phyloP scores from a whole-genome alignment of 2,888 invertebrate genomes.

The Oscheius sp. region DNA sequence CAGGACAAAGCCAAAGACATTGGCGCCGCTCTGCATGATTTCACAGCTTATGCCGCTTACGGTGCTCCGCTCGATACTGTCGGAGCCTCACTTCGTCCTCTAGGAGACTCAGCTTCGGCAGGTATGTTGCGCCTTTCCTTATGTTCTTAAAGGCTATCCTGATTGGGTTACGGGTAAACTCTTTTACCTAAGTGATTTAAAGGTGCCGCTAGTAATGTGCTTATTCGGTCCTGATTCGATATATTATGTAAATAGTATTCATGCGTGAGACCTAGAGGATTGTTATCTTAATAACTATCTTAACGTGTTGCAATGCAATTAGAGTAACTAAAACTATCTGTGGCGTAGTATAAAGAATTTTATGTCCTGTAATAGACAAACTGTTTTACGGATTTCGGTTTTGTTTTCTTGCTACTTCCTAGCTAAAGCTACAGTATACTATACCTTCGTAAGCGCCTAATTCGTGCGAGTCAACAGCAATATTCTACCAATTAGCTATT shows the following conservation, averaged over 20 bases:
- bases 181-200: constrained; percentile 31
- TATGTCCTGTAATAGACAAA: neutral
- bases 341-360: neutral
- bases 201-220: constrained; percentile 33
- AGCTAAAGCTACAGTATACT: constrained; percentile 1
- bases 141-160: neutral
- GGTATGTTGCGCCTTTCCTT: constrained; percentile 20
- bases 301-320: neutral
- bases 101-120: constrained; percentile 47
- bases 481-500: constrained; percentile 23
- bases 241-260: constrained; percentile 35
- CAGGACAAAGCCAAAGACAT: constrained; percentile 53
- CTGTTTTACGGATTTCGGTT: too few species aligned
- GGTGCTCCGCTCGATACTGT: constrained; percentile 54
- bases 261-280: constrained; percentile 28
- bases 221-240: constrained; percentile 32
- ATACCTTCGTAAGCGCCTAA: constrained; percentile 11
- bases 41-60: constrained; percentile 53
- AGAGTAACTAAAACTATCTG: neutral
- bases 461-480: constrained; percentile 12
- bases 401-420: too few species aligned
- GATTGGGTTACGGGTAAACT: constrained; percentile 27
- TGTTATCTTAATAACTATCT: constrained; percentile 18
- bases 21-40: constrained; percentile 55
- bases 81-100: constrained; percentile 51